Evolutionary conservation across 2,797 vertebrate genomes (phyloP).

Genomic region (Enteromius afrohamiltoni): DNA sequence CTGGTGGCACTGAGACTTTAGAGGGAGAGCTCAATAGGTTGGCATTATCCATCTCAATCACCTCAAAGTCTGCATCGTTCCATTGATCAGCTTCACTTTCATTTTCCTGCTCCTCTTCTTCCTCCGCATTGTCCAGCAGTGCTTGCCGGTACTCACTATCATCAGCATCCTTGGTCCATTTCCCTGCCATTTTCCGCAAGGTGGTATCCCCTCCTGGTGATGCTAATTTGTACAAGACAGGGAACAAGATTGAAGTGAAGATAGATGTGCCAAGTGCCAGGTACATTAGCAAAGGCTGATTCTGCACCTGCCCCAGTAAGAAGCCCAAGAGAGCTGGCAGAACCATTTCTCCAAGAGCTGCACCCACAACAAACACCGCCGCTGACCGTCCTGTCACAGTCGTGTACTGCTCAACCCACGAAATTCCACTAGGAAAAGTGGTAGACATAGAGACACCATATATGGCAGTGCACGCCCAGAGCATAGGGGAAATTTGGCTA

Average conservation of each 20-base stretch:
- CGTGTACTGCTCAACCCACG: slow-evolving; percentile 95
- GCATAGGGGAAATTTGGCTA: slow-evolving; percentile 50
- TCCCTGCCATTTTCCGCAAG: slow-evolving; percentile 49
- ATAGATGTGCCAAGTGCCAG: slow-evolving; percentile 73
- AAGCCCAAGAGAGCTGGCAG: slow-evolving; percentile 83
- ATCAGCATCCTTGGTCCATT: slow-evolving; percentile 47
- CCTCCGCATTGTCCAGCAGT: slow-evolving; percentile 78
- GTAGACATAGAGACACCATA: slow-evolving; percentile 91
- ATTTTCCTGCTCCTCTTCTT: slow-evolving; percentile 69
- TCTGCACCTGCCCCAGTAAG: slow-evolving; percentile 76
- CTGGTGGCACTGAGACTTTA: slow-evolving; percentile 49
- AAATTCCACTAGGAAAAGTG: slow-evolving; percentile 90
- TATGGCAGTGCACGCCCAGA: slow-evolving; percentile 83
- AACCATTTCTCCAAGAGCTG: slow-evolving; percentile 90
- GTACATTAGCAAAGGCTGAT: slow-evolving; percentile 85
- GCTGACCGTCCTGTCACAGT: slow-evolving; percentile 80
- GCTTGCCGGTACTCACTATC: slow-evolving; percentile 83
- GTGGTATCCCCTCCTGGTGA: neutral
- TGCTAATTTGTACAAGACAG: slow-evolving; percentile 88
- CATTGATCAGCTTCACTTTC: slow-evolving; percentile 77
- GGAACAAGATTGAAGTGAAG: slow-evolving; percentile 85
- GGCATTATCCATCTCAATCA: slow-evolving; percentile 87
- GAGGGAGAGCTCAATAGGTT: slow-evolving; percentile 69
- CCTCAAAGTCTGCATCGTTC: slow-evolving; percentile 89
- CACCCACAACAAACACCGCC: slow-evolving; percentile 85